These are phyloP conservation scores for Diabrotica balteata DNA, from an alignment of 2,888 invertebrate genomes.

Conservation along the genomic window DNA sequence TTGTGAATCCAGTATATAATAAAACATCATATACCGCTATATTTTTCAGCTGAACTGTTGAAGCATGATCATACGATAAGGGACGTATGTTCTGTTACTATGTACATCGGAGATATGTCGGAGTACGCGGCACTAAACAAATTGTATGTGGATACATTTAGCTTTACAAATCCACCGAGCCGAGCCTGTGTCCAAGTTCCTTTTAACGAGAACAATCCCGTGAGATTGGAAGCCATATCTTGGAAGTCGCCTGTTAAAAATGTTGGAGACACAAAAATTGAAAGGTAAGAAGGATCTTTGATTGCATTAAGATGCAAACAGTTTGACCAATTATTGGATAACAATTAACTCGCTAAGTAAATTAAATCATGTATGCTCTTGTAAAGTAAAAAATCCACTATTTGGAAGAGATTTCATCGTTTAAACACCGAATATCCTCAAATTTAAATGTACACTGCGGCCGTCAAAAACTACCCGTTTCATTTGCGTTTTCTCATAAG, in stretches of 20 bases:
- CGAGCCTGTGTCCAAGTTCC: conserved; percentile 84
- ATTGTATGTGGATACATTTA: conserved; percentile 77
- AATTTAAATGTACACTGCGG: too few species aligned
- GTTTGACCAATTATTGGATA: too few species aligned
- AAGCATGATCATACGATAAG: conserved; percentile 62
- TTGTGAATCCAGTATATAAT: too few species aligned
- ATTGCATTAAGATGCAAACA: too few species aligned
- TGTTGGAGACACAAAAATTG: conserved; percentile 47
- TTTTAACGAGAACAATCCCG: conserved; percentile 72
- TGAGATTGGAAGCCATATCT: conserved; percentile 79
- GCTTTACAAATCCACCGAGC: conserved; percentile 82
- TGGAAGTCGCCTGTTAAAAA: conserved; percentile 56
- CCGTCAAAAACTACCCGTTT: too few species aligned
- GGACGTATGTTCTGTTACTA: conserved; percentile 81
- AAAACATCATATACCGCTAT: too few species aligned
- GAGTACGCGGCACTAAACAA: conserved; percentile 80
- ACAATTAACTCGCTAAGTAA: too few species aligned
- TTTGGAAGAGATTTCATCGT: too few species aligned
- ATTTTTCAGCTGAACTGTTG: conserved; percentile 39
- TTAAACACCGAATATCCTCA: too few species aligned
- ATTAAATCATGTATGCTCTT: too few species aligned
- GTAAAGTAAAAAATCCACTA: too few species aligned
- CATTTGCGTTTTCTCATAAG: too few species aligned
- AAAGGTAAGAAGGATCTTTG: conserved; percentile 45
- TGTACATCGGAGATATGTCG: conserved; percentile 85